A percentile compares a stretch with the other conserved stretches of the same genome.
These are phyloP conservation scores for Zaprionus davidi DNA, from an alignment of 1,140 invertebrate species.

Conservation along the genomic window DNA sequence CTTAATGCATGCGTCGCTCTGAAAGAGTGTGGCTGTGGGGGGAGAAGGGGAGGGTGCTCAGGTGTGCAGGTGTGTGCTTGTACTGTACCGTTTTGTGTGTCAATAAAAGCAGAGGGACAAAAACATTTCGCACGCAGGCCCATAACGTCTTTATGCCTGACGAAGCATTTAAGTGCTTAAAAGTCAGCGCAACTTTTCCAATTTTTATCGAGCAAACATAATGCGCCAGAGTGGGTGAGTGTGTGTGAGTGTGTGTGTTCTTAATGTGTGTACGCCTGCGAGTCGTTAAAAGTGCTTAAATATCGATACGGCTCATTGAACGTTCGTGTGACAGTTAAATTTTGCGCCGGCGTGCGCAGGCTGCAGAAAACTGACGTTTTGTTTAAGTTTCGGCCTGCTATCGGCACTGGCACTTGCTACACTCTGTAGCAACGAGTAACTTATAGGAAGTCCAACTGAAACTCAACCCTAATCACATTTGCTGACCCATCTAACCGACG, in stretches of 20 bases:
- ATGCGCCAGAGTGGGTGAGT: slow-evolving; percentile 52
- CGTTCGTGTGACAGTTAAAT: slow-evolving; percentile 47
- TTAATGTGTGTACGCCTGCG: slow-evolving; percentile 29
- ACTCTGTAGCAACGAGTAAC: not conserved
- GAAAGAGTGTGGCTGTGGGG: not conserved
- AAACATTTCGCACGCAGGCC: slow-evolving; percentile 10
- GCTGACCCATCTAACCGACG: slow-evolving; percentile 15
- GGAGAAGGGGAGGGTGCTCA: not conserved
- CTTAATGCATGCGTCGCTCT: not conserved
- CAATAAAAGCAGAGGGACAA: slow-evolving; percentile 9
- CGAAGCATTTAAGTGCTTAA: slow-evolving; percentile 67
- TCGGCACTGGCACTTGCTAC: not conserved
- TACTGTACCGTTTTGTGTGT: slow-evolving; percentile 13
- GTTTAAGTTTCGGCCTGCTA: slow-evolving; percentile 12
- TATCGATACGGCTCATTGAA: slow-evolving; percentile 71
- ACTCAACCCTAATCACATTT: slow-evolving; percentile 58
- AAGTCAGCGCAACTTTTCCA: slow-evolving; percentile 56
- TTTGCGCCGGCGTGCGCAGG: slow-evolving; percentile 28
- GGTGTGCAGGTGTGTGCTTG: not conserved
- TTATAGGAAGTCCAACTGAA: slow-evolving; percentile 15
- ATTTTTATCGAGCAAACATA: slow-evolving; percentile 72
- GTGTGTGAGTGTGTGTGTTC: slow-evolving; percentile 30
- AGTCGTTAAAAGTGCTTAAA: slow-evolving; percentile 74
- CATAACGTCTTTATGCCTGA: slow-evolving; percentile 54
- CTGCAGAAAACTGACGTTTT: slow-evolving; percentile 23